Evolutionary conservation across 1,140 invertebrate species (phyloP), one percentile per base, ranked within the genome.

Genomic region (Calosoma granatense): DNA sequence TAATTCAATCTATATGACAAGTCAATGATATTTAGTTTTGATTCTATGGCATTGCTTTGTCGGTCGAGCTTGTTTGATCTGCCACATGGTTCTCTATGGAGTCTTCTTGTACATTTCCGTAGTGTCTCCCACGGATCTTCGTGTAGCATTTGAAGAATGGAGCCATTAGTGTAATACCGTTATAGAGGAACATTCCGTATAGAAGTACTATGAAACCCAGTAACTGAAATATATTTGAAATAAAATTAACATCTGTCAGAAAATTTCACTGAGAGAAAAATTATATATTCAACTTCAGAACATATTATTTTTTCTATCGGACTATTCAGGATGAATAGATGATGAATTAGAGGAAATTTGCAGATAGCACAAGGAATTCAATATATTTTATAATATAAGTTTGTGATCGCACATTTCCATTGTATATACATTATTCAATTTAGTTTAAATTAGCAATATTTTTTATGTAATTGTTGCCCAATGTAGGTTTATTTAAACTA

Each of bases 171-270:
- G 2, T 17, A 0, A 89, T 69, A 55, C 88, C 82, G 61, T 92
- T 90, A 68, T 93, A 93, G 14, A 82, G 66, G 59, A 79, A 82
- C 79, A 90, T 91, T 54, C 91, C 90, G 54, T 81, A 65, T 22
- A 92, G 70, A 2, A 93, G 71, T 3, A 88, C 65, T 0, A 78
- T 22, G 59, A 92, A 91, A 1, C 90, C 90, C 61, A 90, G 72
- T 1, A 90, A 70, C 70, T 83, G 65, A 51, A 76, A 72, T 61
- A n/a, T 58, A 59, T 62, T 56, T 56, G 59, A 57, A 54, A 56
- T 15, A 43, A 12, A 53, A 9, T 53, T 53, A n/a, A n/a, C 9
- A 53, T 15, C 54, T 55, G 22, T 14, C 53, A n/a, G n/a, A n/a
- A n/a, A n/a, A n/a, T n/a, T n/a, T n/a, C n/a, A n/a, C n/a, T n/a